phyloP scores from a whole-genome alignment of 2,888 invertebrate genomes.

The Agelastica alni region DNA sequence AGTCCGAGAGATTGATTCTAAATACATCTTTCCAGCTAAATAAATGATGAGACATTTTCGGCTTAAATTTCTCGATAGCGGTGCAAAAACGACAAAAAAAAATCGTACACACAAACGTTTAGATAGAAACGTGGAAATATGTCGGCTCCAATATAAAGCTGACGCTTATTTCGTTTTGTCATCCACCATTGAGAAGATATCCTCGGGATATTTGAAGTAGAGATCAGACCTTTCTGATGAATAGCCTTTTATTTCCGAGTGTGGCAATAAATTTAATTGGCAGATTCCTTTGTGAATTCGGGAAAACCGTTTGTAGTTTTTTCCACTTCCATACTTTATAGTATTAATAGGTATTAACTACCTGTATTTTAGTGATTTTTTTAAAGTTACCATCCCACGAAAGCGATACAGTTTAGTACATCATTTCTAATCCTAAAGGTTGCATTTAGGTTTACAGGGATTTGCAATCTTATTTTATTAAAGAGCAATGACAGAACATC shows the following conservation, averaged over 20 bases:
- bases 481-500: no score
- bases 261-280: not conserved
- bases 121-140: not conserved
- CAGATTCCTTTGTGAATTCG: not conserved
- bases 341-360: no score
- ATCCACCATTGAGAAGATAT: not conserved
- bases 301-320: no score
- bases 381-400: no score
- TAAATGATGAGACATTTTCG: conserved; percentile 5
- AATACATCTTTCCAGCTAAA: conserved; percentile 3
- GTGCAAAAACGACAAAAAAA: not conserved
- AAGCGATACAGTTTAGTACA: no score
- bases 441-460: no score
- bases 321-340: no score
- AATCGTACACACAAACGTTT: not conserved
- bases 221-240: not conserved
- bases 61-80: not conserved
- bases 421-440: no score
- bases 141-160: not conserved
- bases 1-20: not conserved
- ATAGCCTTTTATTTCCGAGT: not conserved
- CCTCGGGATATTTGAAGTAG: not conserved
- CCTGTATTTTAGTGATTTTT: no score
- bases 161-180: conserved; percentile 8
- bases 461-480: no score